Evolutionary conservation across 2,888 invertebrate genomes (phyloP).

Genomic region (Apantesis nais): DNA sequence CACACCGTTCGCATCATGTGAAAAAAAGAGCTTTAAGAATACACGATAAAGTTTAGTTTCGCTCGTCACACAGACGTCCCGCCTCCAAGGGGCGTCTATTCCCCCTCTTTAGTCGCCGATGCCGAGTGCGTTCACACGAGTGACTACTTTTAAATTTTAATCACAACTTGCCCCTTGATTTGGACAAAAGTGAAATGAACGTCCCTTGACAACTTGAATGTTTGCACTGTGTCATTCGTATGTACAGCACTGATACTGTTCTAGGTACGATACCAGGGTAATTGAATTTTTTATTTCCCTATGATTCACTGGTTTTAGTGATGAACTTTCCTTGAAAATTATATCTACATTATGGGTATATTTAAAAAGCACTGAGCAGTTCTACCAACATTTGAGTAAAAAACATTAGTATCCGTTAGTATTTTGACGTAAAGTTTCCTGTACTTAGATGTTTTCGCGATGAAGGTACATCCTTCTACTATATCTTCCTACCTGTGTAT

Average conservation of each 20-base stretch:
- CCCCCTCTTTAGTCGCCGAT: constrained; percentile 72
- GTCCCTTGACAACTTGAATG: constrained; percentile 64
- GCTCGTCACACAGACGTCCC: constrained; percentile 59
- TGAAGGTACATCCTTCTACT: too few relatives aligned
- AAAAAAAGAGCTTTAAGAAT: constrained; percentile 39
- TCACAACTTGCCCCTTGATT: constrained; percentile 77
- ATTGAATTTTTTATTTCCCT: constrained; percentile 43
- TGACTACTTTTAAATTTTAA: constrained; percentile 83
- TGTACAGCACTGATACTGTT: constrained; percentile 39
- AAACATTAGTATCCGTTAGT: neutral
- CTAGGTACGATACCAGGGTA: constrained; percentile 31
- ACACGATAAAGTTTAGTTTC: constrained; percentile 50
- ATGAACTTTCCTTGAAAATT: constrained; percentile 5
- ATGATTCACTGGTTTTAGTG: constrained; percentile 41
- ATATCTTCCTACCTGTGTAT: too few relatives aligned
- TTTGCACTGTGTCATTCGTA: constrained; percentile 47
- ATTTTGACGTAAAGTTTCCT: too few relatives aligned
- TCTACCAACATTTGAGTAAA: neutral
- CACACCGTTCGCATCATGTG: constrained; percentile 45
- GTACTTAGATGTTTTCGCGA: neutral
- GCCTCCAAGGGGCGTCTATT: constrained; percentile 81
- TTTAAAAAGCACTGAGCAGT: neutral
- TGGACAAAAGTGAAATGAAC: constrained; percentile 72
- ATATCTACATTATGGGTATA: neutral
- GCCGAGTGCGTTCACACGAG: constrained; percentile 77